These are phyloP conservation scores for Phania funesta DNA, from an alignment of 2,888 invertebrate species.

Conservation along the genomic window DNA sequence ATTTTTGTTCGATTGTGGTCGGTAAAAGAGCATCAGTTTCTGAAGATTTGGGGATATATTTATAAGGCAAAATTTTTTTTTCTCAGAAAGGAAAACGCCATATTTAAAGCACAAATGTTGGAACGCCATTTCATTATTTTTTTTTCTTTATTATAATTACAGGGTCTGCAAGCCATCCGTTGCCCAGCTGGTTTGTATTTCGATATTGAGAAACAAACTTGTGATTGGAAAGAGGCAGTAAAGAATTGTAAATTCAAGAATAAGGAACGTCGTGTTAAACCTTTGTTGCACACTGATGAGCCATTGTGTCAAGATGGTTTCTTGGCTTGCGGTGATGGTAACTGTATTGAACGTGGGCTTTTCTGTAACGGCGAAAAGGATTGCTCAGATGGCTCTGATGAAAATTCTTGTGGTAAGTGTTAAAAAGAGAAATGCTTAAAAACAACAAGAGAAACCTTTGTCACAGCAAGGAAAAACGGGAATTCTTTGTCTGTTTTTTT, in stretches of 20 bases:
- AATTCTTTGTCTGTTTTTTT: no score
- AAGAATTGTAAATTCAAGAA: constrained; percentile 95
- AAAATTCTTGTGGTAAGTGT: constrained; percentile 92
- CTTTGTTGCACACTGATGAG: constrained; percentile 92
- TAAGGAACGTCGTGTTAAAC: constrained; percentile 93
- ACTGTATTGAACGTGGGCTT: constrained; percentile 92
- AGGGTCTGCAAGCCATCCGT: constrained; percentile 95
- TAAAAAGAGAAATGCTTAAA: neutral
- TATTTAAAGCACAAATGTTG: no score
- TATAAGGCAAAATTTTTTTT: no score
- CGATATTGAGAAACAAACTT: constrained; percentile 96
- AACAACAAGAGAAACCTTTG: neutral
- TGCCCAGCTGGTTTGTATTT: constrained; percentile 95
- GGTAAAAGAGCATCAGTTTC: no score
- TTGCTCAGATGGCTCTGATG: constrained; percentile 93
- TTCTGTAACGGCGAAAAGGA: constrained; percentile 97
- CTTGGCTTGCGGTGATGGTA: constrained; percentile 92
- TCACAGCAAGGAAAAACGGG: no score
- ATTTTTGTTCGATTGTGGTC: no score
- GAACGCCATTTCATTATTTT: no score
- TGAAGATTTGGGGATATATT: no score
- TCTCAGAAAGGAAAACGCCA: no score
- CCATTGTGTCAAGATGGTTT: constrained; percentile 93
- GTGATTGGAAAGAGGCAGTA: constrained; percentile 96
- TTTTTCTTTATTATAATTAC: constrained; percentile 65